Base-by-base conservation (phyloP, 2,113 vertebrate species). In the Picathartes gymnocephalus region DNA sequence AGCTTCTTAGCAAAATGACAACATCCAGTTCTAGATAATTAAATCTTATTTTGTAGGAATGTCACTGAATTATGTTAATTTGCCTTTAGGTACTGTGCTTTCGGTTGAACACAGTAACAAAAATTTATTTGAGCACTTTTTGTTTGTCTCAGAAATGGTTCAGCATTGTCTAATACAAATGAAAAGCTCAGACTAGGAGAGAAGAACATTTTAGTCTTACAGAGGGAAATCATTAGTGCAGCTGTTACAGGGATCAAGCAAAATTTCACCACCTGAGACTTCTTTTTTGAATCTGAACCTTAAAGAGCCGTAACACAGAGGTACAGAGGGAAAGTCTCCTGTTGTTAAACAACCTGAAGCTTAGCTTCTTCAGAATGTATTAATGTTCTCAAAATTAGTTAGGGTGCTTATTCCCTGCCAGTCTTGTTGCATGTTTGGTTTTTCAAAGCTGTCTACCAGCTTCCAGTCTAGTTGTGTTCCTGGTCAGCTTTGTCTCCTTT, bases 1-100 rank as follows among this genome's bases (percentile, higher is more conserved):
- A 90, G 44, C 84, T 96, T 91, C 79, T 83, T 77, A 95, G 54
- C 20, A 56, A 90, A 95, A 84, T 96, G 78, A 60, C 83, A 83
- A 78, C 50, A 92, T 83, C 48, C 37, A 86, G 54, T 81, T 91
- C 86, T 79, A 83, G 47, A 50, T 81, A 95, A 96, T 96, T 95
- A 86, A 71, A 73, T 70, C 58, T 77, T 92, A n/a, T 69, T 94
- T 86, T 93, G 73, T 81, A 81, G 61, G 65, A 95, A 77, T 94
- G 54, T 80, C 90, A 91, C 47, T 86, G 82, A 80, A 42, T 88
- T 28, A 95, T 86, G 35, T 54, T 58, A 65, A 92, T 96, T 96
- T 96, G 85, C 88, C 83, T 92, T 92, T 87, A 81, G 80, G 81
- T 89, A 81, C 24, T 87, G 21, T 25, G 42, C 31, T 85, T 96